Conservation (phyloP, 2,797 vertebrate genomes). For the Paramormyrops hopkinsi region DNA sequence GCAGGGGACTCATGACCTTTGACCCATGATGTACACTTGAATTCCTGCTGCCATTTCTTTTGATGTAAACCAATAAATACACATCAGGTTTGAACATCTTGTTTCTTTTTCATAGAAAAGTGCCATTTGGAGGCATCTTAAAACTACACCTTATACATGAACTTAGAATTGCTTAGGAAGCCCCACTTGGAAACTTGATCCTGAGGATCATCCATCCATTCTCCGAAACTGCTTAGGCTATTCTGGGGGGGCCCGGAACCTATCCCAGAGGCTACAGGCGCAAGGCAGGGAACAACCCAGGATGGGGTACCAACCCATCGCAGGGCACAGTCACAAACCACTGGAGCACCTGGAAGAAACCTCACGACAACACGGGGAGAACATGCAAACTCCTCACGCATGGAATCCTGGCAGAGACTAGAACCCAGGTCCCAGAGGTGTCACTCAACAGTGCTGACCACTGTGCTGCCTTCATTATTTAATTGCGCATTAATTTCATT, state of each 20-base stretch:
- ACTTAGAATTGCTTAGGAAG: not conserved
- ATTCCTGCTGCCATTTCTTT: not conserved
- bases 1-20: not conserved
- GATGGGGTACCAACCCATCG: not conserved
- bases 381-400: not conserved
- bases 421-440: not conserved
- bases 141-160: not conserved
- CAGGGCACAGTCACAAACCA: not conserved
- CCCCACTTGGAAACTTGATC: not conserved
- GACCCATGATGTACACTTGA: not conserved
- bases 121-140: not conserved
- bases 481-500: not conserved
- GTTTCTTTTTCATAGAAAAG: not conserved
- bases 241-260: not conserved
- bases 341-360: not conserved
- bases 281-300: not conserved
- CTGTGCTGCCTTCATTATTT: not conserved
- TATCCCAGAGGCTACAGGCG: not conserved
- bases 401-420: not conserved
- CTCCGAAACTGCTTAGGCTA: not conserved
- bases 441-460: not conserved
- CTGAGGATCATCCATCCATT: not conserved
- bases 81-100: not conserved
- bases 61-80: not conserved
- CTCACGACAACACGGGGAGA: not conserved